Evolutionary conservation across 2,113 vertebrate species (phyloP).

Genomic region (Paraplagusia blochii): DNA sequence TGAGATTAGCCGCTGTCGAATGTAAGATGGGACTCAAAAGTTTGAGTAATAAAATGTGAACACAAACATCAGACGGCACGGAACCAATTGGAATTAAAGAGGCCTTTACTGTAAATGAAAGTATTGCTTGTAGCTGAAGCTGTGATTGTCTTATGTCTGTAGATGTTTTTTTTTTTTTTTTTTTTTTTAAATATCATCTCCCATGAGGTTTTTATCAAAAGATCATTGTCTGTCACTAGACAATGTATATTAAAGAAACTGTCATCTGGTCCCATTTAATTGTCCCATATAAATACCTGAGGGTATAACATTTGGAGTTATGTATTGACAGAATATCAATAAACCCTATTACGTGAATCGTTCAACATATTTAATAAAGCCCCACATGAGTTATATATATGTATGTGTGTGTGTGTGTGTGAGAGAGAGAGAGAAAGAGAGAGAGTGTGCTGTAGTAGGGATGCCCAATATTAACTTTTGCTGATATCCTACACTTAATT

Average conservation of each 20-base stretch:
- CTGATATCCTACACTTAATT: too few species aligned
- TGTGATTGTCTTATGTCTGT: constrained; percentile 15
- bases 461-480: too few species aligned
- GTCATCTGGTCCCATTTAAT: too few species aligned
- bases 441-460: too few species aligned
- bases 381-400: too few species aligned
- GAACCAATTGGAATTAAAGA: constrained; percentile 54
- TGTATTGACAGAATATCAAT: too few species aligned
- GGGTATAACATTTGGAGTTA: too few species aligned
- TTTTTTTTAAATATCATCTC: constrained; percentile 19
- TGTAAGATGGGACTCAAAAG: constrained; percentile 58
- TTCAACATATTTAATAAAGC: too few species aligned
- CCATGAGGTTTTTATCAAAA: constrained; percentile 15
- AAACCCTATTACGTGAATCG: too few species aligned
- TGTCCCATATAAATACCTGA: too few species aligned
- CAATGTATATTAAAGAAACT: not conserved
- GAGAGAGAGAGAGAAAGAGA: too few species aligned
- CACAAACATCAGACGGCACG: constrained; percentile 50
- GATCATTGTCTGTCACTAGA: not conserved
- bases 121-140: constrained; percentile 5
- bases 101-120: constrained; percentile 54
- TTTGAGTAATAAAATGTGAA: constrained; percentile 61
- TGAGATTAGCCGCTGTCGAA: constrained; percentile 75
- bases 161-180: constrained; percentile 16
- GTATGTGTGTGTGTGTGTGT: too few species aligned